Evolutionary conservation across 1,140 invertebrate species (phyloP), one percentile per base, ranked within the genome.

Genomic region (Yoshiicerus persimilis): DNA sequence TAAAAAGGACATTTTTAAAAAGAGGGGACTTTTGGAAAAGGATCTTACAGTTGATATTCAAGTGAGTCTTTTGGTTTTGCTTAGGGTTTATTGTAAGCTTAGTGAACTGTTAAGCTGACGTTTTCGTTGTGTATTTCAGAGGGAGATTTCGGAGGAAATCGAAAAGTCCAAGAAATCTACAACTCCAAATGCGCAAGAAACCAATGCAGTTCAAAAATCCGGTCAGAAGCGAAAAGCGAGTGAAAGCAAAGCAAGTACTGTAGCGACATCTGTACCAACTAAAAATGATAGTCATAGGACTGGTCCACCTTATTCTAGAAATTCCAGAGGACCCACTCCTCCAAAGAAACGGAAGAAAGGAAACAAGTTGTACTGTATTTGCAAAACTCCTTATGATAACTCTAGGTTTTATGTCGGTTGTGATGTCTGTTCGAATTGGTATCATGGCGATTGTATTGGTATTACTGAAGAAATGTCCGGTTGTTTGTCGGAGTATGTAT

Each of bases 381-480:
- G 98, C 92, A 95, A 96, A 91, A 98, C 96, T 47, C 97, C 97
- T 6, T 99, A 99, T 92, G 98, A 99, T 92, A 96, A 97, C 91
- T 96, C 96, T 13, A 97, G 97, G 92, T 99, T 99, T 92, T 99
- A 99, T 93, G 97, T 99, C 90, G 97, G 97, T 41, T 99, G 99
- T 93, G 98, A 99, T 93, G 93, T 97, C 86, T 99, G 98, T 92
- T 97, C 97, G 90, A 98, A 99, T 93, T 99, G 98, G 98, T 99
- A 99, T 93, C 98, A 99, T 92, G 98, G 98, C 2, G 96, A 97
- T 91, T 99, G 99, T 92, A 97, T 99, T 2, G 97, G 96, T 27
- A 96, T 99, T 64, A 97, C 97, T 0, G 97, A 99, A 92, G 96
- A 96, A 92, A 96, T 97, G 93, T 98, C 97, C 86, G 97, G 98